These are phyloP conservation scores for Trichoplusia ni DNA, from an alignment of 1,140 invertebrate genomes.

Conservation along the genomic window DNA sequence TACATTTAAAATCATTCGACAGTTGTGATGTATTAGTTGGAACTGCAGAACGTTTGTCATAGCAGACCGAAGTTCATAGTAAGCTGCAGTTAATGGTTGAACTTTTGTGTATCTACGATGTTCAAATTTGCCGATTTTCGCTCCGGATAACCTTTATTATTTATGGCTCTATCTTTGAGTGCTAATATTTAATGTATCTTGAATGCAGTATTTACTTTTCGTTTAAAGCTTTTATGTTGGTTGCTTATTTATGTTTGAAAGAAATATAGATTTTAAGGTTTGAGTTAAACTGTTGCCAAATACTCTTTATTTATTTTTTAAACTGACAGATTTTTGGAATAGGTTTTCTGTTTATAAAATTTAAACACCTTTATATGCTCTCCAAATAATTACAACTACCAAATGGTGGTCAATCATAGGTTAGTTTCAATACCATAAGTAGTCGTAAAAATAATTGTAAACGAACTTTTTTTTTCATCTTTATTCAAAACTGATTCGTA, in stretches of 20 bases:
- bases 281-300: not conserved
- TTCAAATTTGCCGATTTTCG: conserved; percentile 59
- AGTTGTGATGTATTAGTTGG: conserved; percentile 46
- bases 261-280: not conserved
- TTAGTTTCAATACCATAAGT: too few species aligned
- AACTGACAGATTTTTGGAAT: too few species aligned
- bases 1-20: conserved; percentile 47
- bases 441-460: too few species aligned
- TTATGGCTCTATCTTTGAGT: conserved; percentile 37
- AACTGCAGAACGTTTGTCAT: conserved; percentile 40
- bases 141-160: conserved; percentile 46
- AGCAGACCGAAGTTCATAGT: conserved; percentile 21
- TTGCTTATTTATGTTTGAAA: not conserved
- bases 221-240: not conserved
- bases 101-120: conserved; percentile 49
- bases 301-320: too few species aligned
- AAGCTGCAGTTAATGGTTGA: conserved; percentile 44
- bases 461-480: too few species aligned
- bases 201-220: conserved; percentile 39
- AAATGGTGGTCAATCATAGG: too few species aligned
- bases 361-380: too few species aligned
- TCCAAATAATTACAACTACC: too few species aligned
- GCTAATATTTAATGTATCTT: conserved; percentile 42
- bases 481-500: too few species aligned
- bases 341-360: too few species aligned